These are phyloP conservation scores for Eupithecia subfuscata DNA, from an alignment of 2,888 invertebrate species.

Conservation along the genomic window DNA sequence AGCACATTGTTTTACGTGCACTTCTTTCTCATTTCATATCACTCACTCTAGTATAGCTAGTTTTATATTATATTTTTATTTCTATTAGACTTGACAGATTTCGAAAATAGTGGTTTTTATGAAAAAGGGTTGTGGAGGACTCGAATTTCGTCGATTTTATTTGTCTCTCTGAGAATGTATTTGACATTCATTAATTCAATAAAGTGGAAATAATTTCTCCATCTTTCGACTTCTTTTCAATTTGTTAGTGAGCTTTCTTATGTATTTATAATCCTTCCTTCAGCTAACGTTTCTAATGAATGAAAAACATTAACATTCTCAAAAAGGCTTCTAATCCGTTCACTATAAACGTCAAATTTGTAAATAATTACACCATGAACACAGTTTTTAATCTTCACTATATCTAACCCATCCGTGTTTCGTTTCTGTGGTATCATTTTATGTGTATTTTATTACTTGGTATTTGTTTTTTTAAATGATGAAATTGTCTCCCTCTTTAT, in stretches of 20 bases:
- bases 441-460: constrained; percentile 62
- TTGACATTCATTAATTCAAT: constrained; percentile 21
- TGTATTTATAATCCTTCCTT: constrained; percentile 13
- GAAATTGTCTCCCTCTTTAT: constrained; percentile 82
- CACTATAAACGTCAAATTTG: constrained; percentile 34
- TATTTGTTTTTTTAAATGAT: constrained; percentile 41
- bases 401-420: constrained; percentile 76
- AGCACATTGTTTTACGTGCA: constrained; percentile 53
- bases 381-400: constrained; percentile 68
- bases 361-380: constrained; percentile 62
- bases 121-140: constrained; percentile 81
- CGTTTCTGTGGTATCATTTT: constrained; percentile 62
- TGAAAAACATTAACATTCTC: constrained; percentile 49
- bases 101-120: constrained; percentile 31
- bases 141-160: constrained; percentile 48
- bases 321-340: constrained; percentile 53
- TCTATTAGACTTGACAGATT: constrained; percentile 36
- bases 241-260: constrained; percentile 17
- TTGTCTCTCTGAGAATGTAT: constrained; percentile 38
- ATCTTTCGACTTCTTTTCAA: background rate
- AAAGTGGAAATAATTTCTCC: background rate
- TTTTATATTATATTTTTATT: constrained; percentile 35
- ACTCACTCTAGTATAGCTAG: constrained; percentile 45
- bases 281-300: constrained; percentile 28
- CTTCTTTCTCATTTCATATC: constrained; percentile 46